These are phyloP conservation scores for Drosophila nigricruria DNA, from an alignment of 2,888 invertebrate species.

Conservation along the genomic window DNA sequence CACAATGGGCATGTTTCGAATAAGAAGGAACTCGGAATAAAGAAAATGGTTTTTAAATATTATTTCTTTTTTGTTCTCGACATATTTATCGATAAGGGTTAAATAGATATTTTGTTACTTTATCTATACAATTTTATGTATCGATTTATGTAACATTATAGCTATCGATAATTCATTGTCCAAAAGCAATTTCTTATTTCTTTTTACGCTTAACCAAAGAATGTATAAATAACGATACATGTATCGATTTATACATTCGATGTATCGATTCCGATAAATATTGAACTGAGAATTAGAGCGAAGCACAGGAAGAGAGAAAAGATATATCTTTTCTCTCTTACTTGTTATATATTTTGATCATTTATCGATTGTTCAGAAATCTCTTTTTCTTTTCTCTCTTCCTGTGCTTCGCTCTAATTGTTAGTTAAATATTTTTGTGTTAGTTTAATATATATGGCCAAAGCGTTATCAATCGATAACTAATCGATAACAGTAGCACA, in stretches of 20 bases:
- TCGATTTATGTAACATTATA: neutral
- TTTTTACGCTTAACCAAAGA: too few species aligned
- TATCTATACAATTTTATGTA: neutral
- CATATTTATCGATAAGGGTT: neutral
- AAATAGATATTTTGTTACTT: neutral
- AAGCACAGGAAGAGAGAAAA: too few species aligned
- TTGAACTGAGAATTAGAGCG: too few species aligned
- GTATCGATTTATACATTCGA: too few species aligned
- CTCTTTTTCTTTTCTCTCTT: neutral
- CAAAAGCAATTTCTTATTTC: too few species aligned
- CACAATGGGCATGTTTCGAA: conserved; percentile 11
- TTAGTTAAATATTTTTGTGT: neutral
- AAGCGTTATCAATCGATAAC: neutral
- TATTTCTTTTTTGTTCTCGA: too few species aligned
- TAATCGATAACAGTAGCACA: neutral
- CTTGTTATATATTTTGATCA: neutral
- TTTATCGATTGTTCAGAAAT: neutral
- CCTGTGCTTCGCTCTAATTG: too few species aligned
- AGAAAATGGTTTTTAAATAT: neutral
- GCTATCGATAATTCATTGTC: neutral
- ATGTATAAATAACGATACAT: neutral
- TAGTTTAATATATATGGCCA: neutral
- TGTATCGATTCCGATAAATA: too few species aligned
- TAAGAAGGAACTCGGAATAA: neutral
- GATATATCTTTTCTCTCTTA: too few species aligned